Evolutionary conservation across 1,140 invertebrate genomes (phyloP).

Genomic region (Nasonia giraulti): DNA sequence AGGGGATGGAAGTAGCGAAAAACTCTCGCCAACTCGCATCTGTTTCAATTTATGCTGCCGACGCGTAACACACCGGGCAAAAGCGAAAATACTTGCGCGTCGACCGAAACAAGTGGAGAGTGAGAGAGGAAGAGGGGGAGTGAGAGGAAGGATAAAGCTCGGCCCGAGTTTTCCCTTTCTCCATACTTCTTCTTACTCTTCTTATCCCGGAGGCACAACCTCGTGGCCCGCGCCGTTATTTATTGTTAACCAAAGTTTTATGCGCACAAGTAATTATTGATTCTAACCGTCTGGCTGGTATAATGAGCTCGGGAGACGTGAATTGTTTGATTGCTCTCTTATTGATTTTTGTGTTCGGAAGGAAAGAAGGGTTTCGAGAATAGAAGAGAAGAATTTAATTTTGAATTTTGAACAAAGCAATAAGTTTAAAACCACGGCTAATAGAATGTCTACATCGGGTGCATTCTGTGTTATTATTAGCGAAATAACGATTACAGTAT

Average conservation of each 20-base stretch:
- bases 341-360: too few relatives aligned
- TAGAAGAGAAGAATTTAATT: too few relatives aligned
- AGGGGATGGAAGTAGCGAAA: conserved; percentile 59
- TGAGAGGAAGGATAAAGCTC: conserved; percentile 44
- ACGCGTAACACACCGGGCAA: conserved; percentile 55
- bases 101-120: not conserved
- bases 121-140: conserved; percentile 4
- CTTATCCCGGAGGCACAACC: conserved; percentile 2
- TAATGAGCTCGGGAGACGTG: not conserved
- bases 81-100: conserved; percentile 60
- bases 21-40: conserved; percentile 72
- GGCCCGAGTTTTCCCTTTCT: not conserved
- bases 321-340: not conserved
- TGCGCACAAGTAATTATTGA: conserved; percentile 42
- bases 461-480: too few relatives aligned
- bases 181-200: conserved; percentile 9
- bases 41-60: conserved; percentile 72
- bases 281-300: not conserved
- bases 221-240: conserved; percentile 1
- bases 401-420: too few relatives aligned
- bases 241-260: conserved; percentile 41
- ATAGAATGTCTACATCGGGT: too few relatives aligned
- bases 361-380: too few relatives aligned
- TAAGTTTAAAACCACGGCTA: too few relatives aligned
- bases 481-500: too few relatives aligned